Conservation (phyloP, 2,113 vertebrate genomes). For the Prietella phreatophila region DNA sequence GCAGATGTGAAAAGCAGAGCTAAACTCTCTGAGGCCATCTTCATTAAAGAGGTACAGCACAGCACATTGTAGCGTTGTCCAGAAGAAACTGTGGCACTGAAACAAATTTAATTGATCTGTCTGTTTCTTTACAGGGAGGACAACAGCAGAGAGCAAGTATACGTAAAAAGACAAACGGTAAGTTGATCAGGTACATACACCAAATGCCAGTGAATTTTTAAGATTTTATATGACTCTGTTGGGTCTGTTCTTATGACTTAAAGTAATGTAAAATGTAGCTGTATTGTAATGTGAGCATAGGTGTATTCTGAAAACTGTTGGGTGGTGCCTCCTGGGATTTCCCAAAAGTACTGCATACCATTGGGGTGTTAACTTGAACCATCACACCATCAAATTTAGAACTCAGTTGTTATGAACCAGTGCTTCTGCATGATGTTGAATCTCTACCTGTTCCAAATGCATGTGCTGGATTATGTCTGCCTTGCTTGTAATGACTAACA, state of each 20-base stretch:
- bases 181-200: constrained; percentile 24
- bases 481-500: background rate
- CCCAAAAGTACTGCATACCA: background rate
- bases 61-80: background rate
- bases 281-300: background rate
- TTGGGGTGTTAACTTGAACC: background rate
- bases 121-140: constrained; percentile 47
- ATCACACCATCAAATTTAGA: background rate
- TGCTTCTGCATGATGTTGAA: background rate
- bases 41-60: constrained; percentile 65
- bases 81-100: background rate
- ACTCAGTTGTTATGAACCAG: background rate
- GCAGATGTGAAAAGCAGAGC: constrained; percentile 70
- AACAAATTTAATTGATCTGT: background rate
- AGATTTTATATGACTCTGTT: constrained; percentile 12
- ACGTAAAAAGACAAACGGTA: constrained; percentile 66
- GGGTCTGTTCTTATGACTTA: constrained; percentile 4
- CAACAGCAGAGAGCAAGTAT: constrained; percentile 63
- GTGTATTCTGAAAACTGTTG: background rate
- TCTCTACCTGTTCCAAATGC: background rate
- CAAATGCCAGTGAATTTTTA: background rate
- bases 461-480: background rate
- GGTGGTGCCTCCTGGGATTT: background rate
- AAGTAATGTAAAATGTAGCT: background rate
- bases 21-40: constrained; percentile 70